Evolutionary conservation across 2,113 vertebrate genomes (phyloP), one percentile per base, ranked within the genome.

Genomic region (Perca fluviatilis): DNA sequence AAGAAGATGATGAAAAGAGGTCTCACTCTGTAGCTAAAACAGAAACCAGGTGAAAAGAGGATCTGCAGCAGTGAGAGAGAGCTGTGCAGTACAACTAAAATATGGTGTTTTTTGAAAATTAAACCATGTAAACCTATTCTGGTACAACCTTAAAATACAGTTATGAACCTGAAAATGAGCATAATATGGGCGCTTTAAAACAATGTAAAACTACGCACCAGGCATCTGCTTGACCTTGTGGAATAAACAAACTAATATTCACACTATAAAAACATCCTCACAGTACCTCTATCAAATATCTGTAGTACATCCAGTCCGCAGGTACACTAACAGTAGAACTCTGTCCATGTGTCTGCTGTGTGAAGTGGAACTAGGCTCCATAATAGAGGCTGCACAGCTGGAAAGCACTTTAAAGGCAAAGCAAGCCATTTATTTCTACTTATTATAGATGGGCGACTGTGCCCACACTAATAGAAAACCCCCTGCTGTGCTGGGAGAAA

Each of bases 391-490:
- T 74, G 67, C 79, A 61, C 84, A 69, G 85, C 87, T 83, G 68
- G 86, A 83, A 60, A 74, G 47, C 68, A 80, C 76, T 80, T 83
- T 56, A 78, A 77, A 76, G 68, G 69, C 64, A 75, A 61, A 74
- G 67, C 68, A 67, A 50, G 33, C 60, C 36, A 79, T 88, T 89
- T 86, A 77, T 88, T 86, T 76, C 56, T 43, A 46, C 84, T 73
- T 56, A 61, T 83, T 77, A 46, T 57, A 81, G 66, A 60, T 47
- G 43, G 56, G 57, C 51, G 15, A 50, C 54, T 23, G 54, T 18
- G 67, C 63, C 67, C 62, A 74, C 73, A 60, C 60, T 60, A 27
- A 46, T 15, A 27, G 56, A 69, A 47, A 14, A 25, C 25, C 5
- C 5, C 63, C 78, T 8, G 77, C 53, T 66, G 66, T n/a, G 85